Evolutionary conservation across 2,888 invertebrate genomes (phyloP).

Genomic region (Dynastes tityus): DNA sequence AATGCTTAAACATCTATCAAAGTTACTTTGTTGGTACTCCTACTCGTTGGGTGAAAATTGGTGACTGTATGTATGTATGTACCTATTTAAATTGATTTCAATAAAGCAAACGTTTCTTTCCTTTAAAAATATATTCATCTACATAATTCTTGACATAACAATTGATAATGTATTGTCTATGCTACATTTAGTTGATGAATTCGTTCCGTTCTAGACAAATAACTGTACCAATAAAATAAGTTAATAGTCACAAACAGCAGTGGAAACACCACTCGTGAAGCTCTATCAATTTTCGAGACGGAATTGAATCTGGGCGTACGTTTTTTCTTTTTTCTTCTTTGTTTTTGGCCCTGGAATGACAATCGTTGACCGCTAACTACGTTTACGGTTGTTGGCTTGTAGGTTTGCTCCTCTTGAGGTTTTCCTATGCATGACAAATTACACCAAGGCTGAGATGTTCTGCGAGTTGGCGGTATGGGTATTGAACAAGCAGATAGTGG

Average conservation of each 20-base stretch:
- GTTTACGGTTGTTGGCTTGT: slow-evolving; percentile 55
- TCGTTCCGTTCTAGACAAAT: slow-evolving; percentile 77
- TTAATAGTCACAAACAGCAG: slow-evolving; percentile 83
- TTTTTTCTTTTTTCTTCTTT: slow-evolving; percentile 67
- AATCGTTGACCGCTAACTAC: slow-evolving; percentile 60
- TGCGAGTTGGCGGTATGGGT: slow-evolving; percentile 67
- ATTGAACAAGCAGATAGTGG: slow-evolving; percentile 76
- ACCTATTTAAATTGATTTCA: not conserved
- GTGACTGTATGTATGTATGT: no score
- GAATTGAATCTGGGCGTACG: slow-evolving; percentile 81
- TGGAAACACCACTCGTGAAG: slow-evolving; percentile 84
- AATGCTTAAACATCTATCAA: no score
- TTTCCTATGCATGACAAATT: slow-evolving; percentile 65
- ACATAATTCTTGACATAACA: slow-evolving; percentile 24
- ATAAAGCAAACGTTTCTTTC: slow-evolving; percentile 12
- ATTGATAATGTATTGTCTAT: slow-evolving; percentile 5
- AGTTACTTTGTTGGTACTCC: no score
- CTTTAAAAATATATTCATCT: slow-evolving; percentile 25
- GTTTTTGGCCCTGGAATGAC: slow-evolving; percentile 58
- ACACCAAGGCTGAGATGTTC: slow-evolving; percentile 69
- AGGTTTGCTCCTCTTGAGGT: slow-evolving; percentile 53
- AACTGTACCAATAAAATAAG: slow-evolving; percentile 85
- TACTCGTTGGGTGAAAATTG: no score
- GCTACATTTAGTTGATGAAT: slow-evolving; percentile 67
- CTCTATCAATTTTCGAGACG: slow-evolving; percentile 86